A percentile compares a stretch with the other conserved stretches of the same genome.
Conservation (phyloP, 2,797 vertebrate genomes). For the Myotis daubentonii region DNA sequence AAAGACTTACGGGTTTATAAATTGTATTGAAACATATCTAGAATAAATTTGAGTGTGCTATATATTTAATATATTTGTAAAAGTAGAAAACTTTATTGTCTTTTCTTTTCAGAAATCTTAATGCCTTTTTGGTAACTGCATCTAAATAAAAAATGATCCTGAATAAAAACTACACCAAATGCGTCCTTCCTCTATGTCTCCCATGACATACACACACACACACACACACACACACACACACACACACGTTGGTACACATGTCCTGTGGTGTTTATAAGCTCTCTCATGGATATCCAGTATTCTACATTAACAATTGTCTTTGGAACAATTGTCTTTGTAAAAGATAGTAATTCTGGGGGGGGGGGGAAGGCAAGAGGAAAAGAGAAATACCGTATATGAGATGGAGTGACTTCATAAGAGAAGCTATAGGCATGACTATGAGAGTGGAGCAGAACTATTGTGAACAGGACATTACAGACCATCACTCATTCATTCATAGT, state of each 20-base stretch:
- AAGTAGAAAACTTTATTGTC: neutral
- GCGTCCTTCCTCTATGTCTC: rapidly evolving
- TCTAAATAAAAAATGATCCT: neutral
- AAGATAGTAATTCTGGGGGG: neutral
- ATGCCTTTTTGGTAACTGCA: neutral
- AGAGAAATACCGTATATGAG: neutral
- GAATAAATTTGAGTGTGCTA: neutral
- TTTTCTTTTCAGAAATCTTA: neutral
- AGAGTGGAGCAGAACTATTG: neutral
- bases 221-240: neutral
- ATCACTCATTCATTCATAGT: neutral
- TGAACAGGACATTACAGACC: neutral
- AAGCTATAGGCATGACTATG: neutral
- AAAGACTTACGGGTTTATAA: slow-evolving; percentile 40
- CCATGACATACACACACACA: neutral
- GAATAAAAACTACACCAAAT: neutral
- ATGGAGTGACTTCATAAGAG: neutral
- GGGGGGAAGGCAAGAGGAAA: neutral
- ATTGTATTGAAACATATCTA: neutral
- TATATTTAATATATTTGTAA: neutral
- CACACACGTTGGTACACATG: neutral
- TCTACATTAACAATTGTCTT: neutral
- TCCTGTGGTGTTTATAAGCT: neutral
- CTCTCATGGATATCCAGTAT: neutral
- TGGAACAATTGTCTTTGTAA: neutral